Evolutionary conservation across 1,140 invertebrate species (phyloP).

Genomic region (Lutraria rhynchaena): DNA sequence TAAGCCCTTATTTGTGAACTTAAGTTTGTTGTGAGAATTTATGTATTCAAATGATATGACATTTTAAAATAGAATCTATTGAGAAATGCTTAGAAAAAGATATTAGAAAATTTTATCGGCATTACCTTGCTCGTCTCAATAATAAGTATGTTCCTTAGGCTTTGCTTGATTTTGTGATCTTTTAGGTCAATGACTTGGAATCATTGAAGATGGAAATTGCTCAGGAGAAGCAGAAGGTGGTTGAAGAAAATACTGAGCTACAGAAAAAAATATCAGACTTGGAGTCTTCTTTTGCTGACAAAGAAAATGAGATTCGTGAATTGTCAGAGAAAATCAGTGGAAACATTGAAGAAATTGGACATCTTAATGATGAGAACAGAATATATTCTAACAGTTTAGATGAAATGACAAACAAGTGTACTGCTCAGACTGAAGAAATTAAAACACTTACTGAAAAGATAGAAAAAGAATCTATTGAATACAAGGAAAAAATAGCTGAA

Average conservation of each 20-base stretch:
- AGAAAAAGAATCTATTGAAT: conserved; percentile 35
- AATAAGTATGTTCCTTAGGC: background rate
- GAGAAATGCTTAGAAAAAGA: background rate
- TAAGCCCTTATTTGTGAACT: too few species aligned
- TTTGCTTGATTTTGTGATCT: background rate
- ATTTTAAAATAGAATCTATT: background rate
- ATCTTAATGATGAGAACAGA: conserved; percentile 55
- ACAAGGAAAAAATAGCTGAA: conserved; percentile 46
- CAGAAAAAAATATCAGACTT: conserved; percentile 10
- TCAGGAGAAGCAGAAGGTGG: conserved; percentile 36
- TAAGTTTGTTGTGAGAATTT: too few species aligned
- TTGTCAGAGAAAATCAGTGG: conserved; percentile 45
- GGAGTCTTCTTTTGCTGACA: conserved; percentile 51
- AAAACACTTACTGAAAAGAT: conserved; percentile 42
- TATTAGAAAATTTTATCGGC: background rate
- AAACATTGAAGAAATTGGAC: conserved; percentile 51
- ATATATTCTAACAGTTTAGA: conserved; percentile 54
- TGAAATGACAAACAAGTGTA: conserved; percentile 49
- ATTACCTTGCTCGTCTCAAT: too few species aligned
- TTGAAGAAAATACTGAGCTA: conserved; percentile 32
- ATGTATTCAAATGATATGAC: too few species aligned
- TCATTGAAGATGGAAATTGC: conserved; percentile 41
- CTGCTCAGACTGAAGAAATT: conserved; percentile 47
- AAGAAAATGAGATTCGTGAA: conserved; percentile 59
- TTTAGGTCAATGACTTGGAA: conserved; percentile 37